phyloP scores from a whole-genome alignment of 2,797 vertebrate species.

The Lepidocolaptes lacrymiger region DNA sequence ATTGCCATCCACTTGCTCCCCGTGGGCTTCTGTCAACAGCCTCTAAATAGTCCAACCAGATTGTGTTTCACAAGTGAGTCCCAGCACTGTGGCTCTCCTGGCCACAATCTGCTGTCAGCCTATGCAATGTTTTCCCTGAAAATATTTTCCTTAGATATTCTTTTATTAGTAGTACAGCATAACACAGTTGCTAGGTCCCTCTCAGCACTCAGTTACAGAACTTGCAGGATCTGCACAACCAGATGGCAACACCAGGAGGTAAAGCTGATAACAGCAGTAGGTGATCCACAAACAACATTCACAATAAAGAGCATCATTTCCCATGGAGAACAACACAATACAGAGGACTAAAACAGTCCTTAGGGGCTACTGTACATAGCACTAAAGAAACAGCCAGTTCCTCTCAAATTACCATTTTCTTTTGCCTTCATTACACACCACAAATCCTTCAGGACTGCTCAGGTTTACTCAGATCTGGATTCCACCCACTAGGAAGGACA shows the following conservation, averaged over 20 bases:
- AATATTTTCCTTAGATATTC: neutral
- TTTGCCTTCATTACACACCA: neutral
- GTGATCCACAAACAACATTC: neutral
- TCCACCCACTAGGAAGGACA: fast-evolving
- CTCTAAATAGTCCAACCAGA: neutral
- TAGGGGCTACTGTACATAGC: neutral
- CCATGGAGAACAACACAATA: neutral
- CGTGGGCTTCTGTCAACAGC: neutral
- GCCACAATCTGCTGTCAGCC: neutral
- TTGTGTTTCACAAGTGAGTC: neutral
- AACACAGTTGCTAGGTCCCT: neutral
- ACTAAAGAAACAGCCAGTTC: neutral
- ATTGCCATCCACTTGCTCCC: neutral
- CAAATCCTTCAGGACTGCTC: neutral
- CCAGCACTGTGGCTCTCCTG: neutral
- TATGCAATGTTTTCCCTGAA: neutral
- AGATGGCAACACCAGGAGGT: neutral
- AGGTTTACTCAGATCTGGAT: neutral
- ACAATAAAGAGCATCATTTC: fast-evolving
- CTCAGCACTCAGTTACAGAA: neutral
- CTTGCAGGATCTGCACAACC: neutral
- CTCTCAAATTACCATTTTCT: neutral
- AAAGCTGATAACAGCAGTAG: neutral
- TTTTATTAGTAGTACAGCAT: neutral
- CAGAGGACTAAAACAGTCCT: neutral